Base-by-base conservation (phyloP, 2,888 invertebrate species). In the Tanypteryx hageni region DNA sequence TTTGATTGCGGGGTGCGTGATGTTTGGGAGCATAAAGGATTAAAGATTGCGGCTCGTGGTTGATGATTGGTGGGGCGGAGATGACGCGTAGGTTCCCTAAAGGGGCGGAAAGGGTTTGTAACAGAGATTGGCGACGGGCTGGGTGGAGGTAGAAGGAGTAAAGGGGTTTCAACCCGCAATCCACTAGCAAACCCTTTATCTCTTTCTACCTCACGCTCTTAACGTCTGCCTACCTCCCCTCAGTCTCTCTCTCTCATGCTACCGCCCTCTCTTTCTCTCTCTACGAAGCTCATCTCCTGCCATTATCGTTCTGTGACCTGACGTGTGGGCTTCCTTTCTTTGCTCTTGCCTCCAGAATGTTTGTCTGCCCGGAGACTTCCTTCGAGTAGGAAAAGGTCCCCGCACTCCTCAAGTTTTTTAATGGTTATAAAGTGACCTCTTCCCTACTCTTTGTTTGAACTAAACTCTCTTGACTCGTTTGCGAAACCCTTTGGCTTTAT, bases 1-100 rank as follows among this genome's bases (percentile, higher is more conserved):
- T 31, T 31, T 61, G 86, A 86, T 86, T 86, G 86, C n/a, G 61
- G 86, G 86, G 86, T 86, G 61, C 86, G n/a, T 31, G 10, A 31
- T 31, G 86, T 61, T 86, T 27, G 58, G 27, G 59, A 59, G 86
- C 27, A 31, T 16, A 31, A 59, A 10, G 27, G 86, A 86, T 86
- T 59, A 86, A 61, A 16, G 85, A 58, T 58, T 85, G n/a, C 16
- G 86, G 22, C 59, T n/a, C 10, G 1, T 11, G 58, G 85, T 58
- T 85, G 56, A 58, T 85, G 58, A 58, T 22, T 56, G 85, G 13
- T 85, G 56, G 57, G 58, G 59, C 14, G 61, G 68, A 22, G 84
- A 27, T 10, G 82, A 58, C 14, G 22, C 59, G 85, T 85, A 14
- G 58, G 85, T 14, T 57, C 22, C 22, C 58, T 85, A 58, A 22